Base-by-base conservation (phyloP, 2,797 vertebrate genomes). In the Ctenopoma multispine region DNA sequence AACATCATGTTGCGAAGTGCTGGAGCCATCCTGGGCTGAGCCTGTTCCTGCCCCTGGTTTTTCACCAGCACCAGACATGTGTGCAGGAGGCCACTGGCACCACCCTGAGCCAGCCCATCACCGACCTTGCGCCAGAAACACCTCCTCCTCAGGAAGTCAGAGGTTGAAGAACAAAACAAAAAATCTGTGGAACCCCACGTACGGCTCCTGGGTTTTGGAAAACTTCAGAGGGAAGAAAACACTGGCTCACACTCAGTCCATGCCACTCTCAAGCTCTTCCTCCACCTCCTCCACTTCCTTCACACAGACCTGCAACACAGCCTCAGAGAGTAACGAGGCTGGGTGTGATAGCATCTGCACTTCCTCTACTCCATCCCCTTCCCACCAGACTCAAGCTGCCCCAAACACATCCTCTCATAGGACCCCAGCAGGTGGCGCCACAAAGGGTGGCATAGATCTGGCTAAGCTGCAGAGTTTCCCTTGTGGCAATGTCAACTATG, bases 171-270 rank as follows among this genome's bases (percentile, higher is more conserved):
- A 97, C 90, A 96, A 97, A 92, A 96, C 94, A 0, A 97, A 96
- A 92, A 97, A 96, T 68, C 93, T 97, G 75, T 98, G 96, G 97
- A 97, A 99, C 91, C 97, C 96, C 64, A 97, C 96, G 0, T 98
- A 96, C 0, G 96, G 95, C 40, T 97, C 97, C 0, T 97, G 96
- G 96, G 94, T 96, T 65, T 88, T 96, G 81, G 96, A 97, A 72
- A 96, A 87, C 81, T 93, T 94, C 70, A 91, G 87, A 29, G 88
- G 91, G 20, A 95, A 94, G 89, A 93, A 93, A 60, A 80, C 87
- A 0, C 79, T 94, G 50, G 90, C 90, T 69, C 95, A 94, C 48
- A 95, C 93, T 75, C 93, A 93, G 86, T 95, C 94, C 23, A 86
- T 94, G 93, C 94, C 94, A 1, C 89, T 93, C 9, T 93, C 95